A percentile compares a stretch with the other conserved stretches of the same genome.
These are phyloP conservation scores for Rhabdophis nuchalis DNA, from an alignment of 2,797 vertebrate species.

Conservation along the genomic window DNA sequence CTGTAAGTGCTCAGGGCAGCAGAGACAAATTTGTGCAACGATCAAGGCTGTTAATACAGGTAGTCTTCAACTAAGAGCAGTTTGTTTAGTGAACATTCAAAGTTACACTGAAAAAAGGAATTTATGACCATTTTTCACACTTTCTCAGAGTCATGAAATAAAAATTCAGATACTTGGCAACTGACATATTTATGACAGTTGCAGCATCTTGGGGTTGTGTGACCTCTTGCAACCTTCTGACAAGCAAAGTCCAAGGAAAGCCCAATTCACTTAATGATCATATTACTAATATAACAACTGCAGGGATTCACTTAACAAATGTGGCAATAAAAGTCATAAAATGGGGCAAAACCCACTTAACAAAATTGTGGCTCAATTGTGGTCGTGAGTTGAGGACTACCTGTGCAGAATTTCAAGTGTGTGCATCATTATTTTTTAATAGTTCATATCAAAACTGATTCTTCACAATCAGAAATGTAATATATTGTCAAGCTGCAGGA, in stretches of 20 bases:
- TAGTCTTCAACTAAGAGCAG: not conserved
- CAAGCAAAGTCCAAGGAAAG: not conserved
- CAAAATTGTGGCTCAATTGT: not conserved
- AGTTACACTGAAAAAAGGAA: not conserved
- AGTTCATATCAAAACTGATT: not conserved
- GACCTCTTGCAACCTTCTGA: not conserved
- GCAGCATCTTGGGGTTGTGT: too few species aligned
- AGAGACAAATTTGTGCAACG: not conserved
- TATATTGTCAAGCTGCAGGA: not conserved
- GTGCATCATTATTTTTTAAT: not conserved
- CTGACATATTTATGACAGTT: too few species aligned
- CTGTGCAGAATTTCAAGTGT: not conserved
- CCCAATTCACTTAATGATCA: too few species aligned
- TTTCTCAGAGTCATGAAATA: accelerated
- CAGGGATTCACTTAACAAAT: not conserved
- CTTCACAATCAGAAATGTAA: not conserved
- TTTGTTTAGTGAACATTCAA: too few species aligned
- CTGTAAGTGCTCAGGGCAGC: not conserved
- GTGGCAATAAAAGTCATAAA: not conserved
- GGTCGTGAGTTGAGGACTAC: not conserved
- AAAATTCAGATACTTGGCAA: not conserved
- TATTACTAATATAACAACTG: not conserved
- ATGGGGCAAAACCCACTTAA: not conserved
- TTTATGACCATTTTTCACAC: not conserved
- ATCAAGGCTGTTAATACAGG: not conserved